Base-by-base conservation (phyloP, 2,797 vertebrate species). In the Coregonus sp. region DNA sequence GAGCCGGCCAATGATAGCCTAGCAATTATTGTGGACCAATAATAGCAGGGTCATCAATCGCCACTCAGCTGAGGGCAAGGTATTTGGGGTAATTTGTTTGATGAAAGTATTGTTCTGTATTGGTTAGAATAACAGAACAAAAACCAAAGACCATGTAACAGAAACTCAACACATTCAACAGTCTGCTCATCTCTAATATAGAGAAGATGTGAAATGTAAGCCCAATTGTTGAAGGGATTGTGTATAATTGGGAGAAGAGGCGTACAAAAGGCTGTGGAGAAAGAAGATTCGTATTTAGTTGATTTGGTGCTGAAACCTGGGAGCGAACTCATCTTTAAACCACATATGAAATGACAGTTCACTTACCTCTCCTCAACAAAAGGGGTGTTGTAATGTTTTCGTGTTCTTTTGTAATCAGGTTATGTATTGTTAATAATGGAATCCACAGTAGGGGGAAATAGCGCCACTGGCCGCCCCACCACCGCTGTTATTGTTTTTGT, bases 11-110 rank as follows among this genome's bases (percentile, higher is more conserved):
- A 73, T 73, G 52, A 73, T 59, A 73, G 71, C 29, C 29, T 31
- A 73, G 71, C 71, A 73, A 73, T 73, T 73, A 73, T 33, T 59
- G 71, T 35, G 71, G 31, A 73, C 71, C 71, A 73, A 73, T 73
- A 73, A 73, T 56, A 56, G 52, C 31, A 18, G 52, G 71, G 71
- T 73, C 71, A 73, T 73, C 71, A 73, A 73, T 73, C 52, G 52
- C 52, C 52, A 31, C 50, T 52, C 51, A 73, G 71, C 52, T 54
- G 71, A 73, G 52, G 52, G 12, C 31, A 56, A 56, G 31, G 67
- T 18, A 59, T 52, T 56, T 29, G 54, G 71, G 71, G 31, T 73
- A 52, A 59, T 51, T 29, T n/a, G 29, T 18, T 56, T 56, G 16
- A 56, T 18, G 52, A 61, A 61, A 61, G 56, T 61, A 7, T 20